These are phyloP conservation scores for Linnaemya tessellans DNA, from an alignment of 2,888 invertebrate species.

Conservation along the genomic window DNA sequence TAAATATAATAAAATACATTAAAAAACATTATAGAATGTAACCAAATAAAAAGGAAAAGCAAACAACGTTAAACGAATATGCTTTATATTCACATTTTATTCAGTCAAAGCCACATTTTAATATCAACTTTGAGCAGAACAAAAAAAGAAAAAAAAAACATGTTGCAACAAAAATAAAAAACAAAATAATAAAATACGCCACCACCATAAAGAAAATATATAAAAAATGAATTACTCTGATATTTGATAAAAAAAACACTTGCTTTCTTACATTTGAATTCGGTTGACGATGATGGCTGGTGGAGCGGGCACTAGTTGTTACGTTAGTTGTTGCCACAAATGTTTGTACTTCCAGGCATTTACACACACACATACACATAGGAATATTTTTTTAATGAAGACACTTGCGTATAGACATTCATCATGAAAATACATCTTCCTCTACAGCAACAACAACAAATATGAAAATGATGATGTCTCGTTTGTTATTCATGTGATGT, in stretches of 20 bases:
- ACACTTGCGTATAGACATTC: slow-evolving; percentile 25
- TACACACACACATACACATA: not conserved
- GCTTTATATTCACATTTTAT: slow-evolving; percentile 3
- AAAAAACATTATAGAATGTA: slow-evolving; percentile 36
- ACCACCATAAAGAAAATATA: slow-evolving; percentile 13
- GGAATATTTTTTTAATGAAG: not conserved
- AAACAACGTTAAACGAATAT: slow-evolving; percentile 37
- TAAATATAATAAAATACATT: slow-evolving; percentile 49
- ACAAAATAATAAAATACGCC: not conserved
- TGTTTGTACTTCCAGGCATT: not conserved
- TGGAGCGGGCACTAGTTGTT: slow-evolving; percentile 6
- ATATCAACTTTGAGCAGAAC: not conserved
- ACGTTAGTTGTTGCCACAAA: slow-evolving; percentile 33
- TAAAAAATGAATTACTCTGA: slow-evolving; percentile 15
- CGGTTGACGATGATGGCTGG: slow-evolving; percentile 6
- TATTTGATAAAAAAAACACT: slow-evolving; percentile 27
- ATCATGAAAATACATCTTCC: slow-evolving; percentile 50
- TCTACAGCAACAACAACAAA: slow-evolving; percentile 13
- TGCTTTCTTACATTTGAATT: slow-evolving; percentile 22
- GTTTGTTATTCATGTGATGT: slow-evolving; percentile 64
- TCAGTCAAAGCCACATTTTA: slow-evolving; percentile 1
- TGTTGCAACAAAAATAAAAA: not conserved
- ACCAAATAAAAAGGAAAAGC: slow-evolving; percentile 11
- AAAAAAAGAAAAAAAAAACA: not conserved
- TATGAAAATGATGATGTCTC: slow-evolving; percentile 62